Base-by-base conservation (phyloP, 1,140 invertebrate genomes). In the Popillia japonica region DNA sequence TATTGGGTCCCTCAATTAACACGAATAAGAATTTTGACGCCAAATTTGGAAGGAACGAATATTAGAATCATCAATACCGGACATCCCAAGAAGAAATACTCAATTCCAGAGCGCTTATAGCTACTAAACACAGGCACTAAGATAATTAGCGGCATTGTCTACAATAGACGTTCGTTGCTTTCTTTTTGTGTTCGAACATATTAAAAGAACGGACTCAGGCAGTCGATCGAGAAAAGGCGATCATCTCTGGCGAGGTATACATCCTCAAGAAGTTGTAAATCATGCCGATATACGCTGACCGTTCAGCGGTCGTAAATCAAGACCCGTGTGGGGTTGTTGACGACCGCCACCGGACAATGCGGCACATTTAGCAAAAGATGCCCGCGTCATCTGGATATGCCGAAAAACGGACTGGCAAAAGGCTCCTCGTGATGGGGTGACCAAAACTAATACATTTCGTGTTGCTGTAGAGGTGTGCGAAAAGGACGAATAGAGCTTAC, bases 301-400 rank as follows among this genome's bases (percentile, higher is more conserved):
- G 61, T 68, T 68, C 22, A 17, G n/a, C 7, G 72, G 73, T 78
- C 81, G 76, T 82, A 82, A 82, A 82, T 82, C 81, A 82, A 55
- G 68, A 75, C 73, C 75, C 77, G 79, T 75, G 78, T 76, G 77
- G 80, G 76, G 64, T 77, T 73, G 81, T 80, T 82, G 81, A 82
- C 78, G 81, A 81, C 81, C 80, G 81, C 81, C 81, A 82, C 81
- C 68, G 81, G 80, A 82, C 81, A 82, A 82, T 82, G 81, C 80
- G 44, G 80, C 80, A 79, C 81, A 81, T 79, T 79, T 77, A 78
- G 78, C 72, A 68, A 68, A 68, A 34, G 61, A 68, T 68, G 17
- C 61, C 61, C 61, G 48, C 48, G 22, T 68, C 61, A 68, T 68
- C 61, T 68, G 61, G 64, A 78, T 27, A 77, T 74, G 42, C 59